Evolutionary conservation across 2,113 vertebrate species (phyloP), one percentile per base, ranked within the genome.

Genomic region (Austrofundulus limnaeus): DNA sequence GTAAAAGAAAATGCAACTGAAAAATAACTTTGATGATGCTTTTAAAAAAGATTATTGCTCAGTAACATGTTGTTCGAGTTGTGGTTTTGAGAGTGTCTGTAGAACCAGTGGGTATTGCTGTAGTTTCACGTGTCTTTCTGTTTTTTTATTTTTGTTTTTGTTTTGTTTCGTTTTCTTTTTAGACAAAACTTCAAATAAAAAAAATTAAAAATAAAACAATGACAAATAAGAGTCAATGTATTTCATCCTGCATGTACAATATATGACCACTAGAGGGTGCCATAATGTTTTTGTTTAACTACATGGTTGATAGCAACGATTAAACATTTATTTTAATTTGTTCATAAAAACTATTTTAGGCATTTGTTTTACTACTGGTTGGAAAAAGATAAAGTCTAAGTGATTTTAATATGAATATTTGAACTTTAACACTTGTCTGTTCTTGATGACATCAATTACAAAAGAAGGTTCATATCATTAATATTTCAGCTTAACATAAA

Each of bases 111-210:
- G 94, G 95, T 96, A 92, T 98, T 89, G 77, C 73, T 86, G 87
- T 96, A 95, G 93, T 93, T 96, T 95, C 94, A 94, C 95, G 95
- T 96, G 93, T 95, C 92, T 94, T 97, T 87, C 93, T 93, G 16
- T 60, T 73, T 19, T 11, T 20, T 59, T 57, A n/a, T n/a, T n/a
- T n/a, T n/a, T n/a, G n/a, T n/a, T n/a, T n/a, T n/a, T n/a, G n/a
- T n/a, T n/a, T n/a, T n/a, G n/a, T n/a, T 5, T 31, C 31, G 49
- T 57, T 52, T 90, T 91, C 80, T 83, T 95, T 95, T 95, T 96
- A 95, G 95, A 96, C 91, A 93, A 95, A 95, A 94, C 95, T 98
- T 99, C 98, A 93, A 97, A 99, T 97, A 98, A 96, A 90, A 88
- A 92, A 89, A 83, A 82, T 89, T 81, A 34, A 34, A 34, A 34